phyloP scores from a whole-genome alignment of 1,140 invertebrate genomes.

The Whitmania pigra region DNA sequence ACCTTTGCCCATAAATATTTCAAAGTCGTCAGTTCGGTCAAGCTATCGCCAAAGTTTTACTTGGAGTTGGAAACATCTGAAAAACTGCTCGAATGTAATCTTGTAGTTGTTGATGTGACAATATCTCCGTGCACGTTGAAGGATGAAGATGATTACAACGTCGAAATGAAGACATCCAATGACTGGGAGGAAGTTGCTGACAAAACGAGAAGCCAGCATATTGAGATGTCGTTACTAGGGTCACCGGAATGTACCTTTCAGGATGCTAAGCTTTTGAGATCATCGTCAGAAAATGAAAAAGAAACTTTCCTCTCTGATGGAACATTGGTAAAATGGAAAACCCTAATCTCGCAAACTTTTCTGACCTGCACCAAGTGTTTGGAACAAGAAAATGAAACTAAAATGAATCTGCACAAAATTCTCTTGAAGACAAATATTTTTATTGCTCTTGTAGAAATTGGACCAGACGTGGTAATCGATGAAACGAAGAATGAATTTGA shows the following conservation, averaged over 20 bases:
- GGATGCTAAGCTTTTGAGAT: no score
- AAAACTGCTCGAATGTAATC: neutral
- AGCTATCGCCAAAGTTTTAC: conserved; percentile 1
- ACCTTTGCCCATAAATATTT: neutral
- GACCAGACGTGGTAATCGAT: neutral
- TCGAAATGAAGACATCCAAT: neutral
- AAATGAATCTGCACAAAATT: neutral
- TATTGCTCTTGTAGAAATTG: neutral
- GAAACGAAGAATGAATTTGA: neutral
- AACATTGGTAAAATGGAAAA: conserved; percentile 6
- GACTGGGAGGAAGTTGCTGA: neutral
- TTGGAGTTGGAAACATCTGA: neutral
- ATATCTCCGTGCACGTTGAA: neutral
- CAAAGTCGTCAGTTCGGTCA: neutral
- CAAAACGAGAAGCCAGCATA: neutral
- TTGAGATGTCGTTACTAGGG: neutral
- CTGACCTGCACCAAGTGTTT: neutral
- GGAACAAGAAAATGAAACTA: neutral
- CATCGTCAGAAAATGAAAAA: conserved; percentile 8
- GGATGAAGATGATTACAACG: neutral
- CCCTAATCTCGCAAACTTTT: neutral
- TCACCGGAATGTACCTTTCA: no score
- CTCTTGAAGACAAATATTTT: neutral
- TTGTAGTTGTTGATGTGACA: neutral
- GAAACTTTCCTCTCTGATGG: neutral